Base-by-base conservation (phyloP, 2,888 invertebrate species). In the Chloroclysta siterata region DNA sequence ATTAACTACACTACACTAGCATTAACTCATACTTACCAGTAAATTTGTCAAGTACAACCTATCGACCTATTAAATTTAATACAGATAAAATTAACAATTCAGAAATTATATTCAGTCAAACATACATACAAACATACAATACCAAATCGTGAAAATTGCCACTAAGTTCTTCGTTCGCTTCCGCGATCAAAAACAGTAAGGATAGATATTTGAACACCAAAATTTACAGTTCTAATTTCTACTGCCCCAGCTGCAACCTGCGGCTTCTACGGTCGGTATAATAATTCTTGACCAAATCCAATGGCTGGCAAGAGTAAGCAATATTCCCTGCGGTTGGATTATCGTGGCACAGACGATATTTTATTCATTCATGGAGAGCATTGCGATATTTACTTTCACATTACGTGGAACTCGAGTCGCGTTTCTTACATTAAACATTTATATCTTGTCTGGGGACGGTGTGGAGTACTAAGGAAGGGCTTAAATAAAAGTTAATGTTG, bases 331-430 rank as follows among this genome's bases (percentile, higher is more conserved):
- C 55, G 64, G 70, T 60, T 55, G 62, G 56, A 60, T 64, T 63
- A 63, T 60, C 65, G 60, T 61, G 39, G 60, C 57, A 61, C 57
- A 51, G 65, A 50, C 60, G 53, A 84, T 86, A 79, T 87, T 86
- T 90, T 87, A 90, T 89, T 89, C 84, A 90, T 87, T 83, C 84
- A 83, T 84, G 83, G 84, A 84, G 81, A 86, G 84, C 84, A 79
- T 81, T 80, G 79, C 82, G 87, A 88, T 90, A 87, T 89, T 89
- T 90, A 89, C 87, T 83, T 81, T 81, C 80, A 87, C 85, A 89
- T 89, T 88, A 88, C 84, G 77, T 82, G 73, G 82, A 80, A 78
- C 80, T 80, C 70, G 78, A 83, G 85, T 86, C 86, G 84, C 84
- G 80, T 84, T 84, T 80, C 84, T 84, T 78, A 78, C 83, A 85